Percentiles rank a stretch among this genome's conserved stretches.
Evolutionary conservation across 2,888 invertebrate genomes (phyloP).

Genomic region (Halocaridina rubra): DNA sequence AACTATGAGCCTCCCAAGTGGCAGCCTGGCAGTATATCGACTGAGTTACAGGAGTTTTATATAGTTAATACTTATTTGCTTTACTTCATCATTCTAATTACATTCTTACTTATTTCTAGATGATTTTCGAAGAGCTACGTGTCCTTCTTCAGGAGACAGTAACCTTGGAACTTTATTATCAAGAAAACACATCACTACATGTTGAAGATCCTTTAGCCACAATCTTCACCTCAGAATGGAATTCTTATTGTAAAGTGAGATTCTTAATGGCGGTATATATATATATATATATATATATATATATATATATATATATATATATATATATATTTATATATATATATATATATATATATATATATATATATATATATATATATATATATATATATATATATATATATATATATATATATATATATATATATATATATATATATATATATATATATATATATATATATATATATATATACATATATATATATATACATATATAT

Average conservation of each 20-base stretch:
- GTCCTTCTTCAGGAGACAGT: conserved; percentile 50
- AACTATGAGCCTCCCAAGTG: no score
- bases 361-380: background rate
- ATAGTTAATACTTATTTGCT: no score
- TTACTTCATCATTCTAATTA: no score
- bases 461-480: conserved; percentile 16
- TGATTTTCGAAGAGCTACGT: background rate
- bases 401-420: background rate
- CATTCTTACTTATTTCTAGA: no score
- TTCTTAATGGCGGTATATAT: background rate
- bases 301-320: conserved; percentile 2
- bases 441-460: conserved; percentile 16
- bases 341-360: background rate
- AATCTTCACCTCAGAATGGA: conserved; percentile 25
- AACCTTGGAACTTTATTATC: conserved; percentile 44
- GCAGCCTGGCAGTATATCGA: no score
- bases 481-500: conserved; percentile 4
- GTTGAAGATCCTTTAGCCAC: conserved; percentile 19
- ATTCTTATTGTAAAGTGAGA: conserved; percentile 28
- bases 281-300: conserved; percentile 1
- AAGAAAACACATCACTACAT: conserved; percentile 52
- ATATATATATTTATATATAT: background rate
- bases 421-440: background rate
- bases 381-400: background rate
- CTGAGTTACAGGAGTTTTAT: no score